Percentiles rank a stretch among this genome's conserved stretches.
These are phyloP conservation scores for Nothoprocta pentlandii DNA, from an alignment of 2,113 vertebrate species.

Conservation along the genomic window DNA sequence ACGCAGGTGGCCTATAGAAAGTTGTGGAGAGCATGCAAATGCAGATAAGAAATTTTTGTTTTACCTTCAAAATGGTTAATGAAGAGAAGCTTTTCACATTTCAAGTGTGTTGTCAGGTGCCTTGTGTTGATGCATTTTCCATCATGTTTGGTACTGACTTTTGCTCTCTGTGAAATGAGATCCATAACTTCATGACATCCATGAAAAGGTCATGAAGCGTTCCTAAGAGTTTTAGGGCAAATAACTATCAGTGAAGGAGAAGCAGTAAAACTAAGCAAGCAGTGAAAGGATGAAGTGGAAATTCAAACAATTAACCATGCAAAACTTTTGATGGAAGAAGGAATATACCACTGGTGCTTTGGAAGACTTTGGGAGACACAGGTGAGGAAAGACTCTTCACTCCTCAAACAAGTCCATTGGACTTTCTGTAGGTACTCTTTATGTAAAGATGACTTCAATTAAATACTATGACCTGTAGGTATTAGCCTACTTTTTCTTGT, in stretches of 20 bases:
- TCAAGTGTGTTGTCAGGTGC: background rate
- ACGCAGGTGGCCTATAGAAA: background rate
- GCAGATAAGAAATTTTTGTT: rapidly evolving
- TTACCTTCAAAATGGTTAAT: rapidly evolving
- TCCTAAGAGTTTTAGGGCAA: background rate
- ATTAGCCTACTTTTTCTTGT: background rate
- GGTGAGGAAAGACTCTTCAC: too few species aligned
- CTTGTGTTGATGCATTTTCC: background rate
- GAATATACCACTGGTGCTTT: background rate
- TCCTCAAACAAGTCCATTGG: background rate
- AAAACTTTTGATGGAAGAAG: background rate
- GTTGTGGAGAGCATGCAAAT: background rate
- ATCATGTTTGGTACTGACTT: background rate
- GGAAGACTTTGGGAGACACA: too few species aligned
- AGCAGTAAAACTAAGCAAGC: background rate
- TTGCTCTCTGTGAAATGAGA: background rate
- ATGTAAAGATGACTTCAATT: background rate
- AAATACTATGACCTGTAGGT: background rate
- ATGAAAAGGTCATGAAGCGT: background rate
- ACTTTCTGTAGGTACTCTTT: background rate
- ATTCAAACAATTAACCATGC: background rate
- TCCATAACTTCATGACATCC: background rate
- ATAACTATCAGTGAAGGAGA: background rate
- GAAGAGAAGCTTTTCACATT: background rate
- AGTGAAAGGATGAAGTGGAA: background rate